phyloP scores from a whole-genome alignment of 2,113 vertebrate genomes.

The Pipra filicauda region DNA sequence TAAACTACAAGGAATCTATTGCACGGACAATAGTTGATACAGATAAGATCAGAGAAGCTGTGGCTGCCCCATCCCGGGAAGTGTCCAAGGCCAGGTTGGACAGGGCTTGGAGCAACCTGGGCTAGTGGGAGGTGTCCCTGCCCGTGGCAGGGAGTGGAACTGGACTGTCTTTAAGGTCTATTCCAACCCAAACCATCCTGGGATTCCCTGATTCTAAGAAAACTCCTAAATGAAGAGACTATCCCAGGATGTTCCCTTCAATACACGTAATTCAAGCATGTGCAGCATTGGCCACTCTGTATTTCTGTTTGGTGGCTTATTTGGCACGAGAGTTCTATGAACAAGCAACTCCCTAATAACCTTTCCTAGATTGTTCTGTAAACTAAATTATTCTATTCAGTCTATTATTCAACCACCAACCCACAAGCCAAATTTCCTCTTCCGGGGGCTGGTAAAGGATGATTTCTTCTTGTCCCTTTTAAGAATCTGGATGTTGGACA shows the following conservation, averaged over 20 bases:
- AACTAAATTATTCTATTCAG: background rate
- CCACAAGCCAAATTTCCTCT: background rate
- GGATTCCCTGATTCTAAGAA: background rate
- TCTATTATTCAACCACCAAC: background rate
- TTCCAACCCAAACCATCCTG: accelerated
- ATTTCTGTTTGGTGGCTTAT: background rate
- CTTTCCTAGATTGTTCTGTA: background rate
- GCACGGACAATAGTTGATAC: background rate
- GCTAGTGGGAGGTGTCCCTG: background rate
- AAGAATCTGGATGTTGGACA: background rate
- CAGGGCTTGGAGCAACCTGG: background rate
- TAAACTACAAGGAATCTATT: background rate
- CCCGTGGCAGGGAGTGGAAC: background rate
- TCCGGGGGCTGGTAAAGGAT: background rate
- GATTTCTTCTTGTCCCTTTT: background rate
- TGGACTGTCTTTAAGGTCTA: accelerated
- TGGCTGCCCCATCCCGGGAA: background rate
- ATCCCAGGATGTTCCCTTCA: accelerated
- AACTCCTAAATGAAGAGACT: background rate
- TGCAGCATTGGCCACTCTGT: no score
- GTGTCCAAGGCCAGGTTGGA: background rate
- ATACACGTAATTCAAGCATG: accelerated
- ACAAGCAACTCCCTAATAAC: background rate
- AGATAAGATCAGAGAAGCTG: background rate
- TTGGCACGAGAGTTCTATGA: background rate